phyloP scores from a whole-genome alignment of 92 coral and sea anemone genomes.

The Parazoanthus swiftii region DNA sequence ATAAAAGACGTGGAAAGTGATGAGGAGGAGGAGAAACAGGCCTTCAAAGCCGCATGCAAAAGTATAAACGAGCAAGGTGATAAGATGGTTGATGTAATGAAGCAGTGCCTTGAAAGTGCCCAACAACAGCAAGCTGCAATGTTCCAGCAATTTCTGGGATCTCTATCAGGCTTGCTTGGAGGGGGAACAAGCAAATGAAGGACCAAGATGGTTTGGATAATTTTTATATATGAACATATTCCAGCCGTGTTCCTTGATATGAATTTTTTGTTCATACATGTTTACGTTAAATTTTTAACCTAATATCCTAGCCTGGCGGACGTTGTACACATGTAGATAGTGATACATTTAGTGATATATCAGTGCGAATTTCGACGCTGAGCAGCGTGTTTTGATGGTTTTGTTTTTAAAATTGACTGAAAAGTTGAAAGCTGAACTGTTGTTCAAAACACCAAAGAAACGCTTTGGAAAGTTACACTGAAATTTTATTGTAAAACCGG shows the following conservation, averaged over 20 bases:
- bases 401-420: background rate
- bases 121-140: constrained; percentile 24
- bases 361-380: constrained; percentile 10
- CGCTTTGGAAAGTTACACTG: background rate
- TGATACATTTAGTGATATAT: constrained; percentile 5
- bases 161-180: constrained; percentile 6
- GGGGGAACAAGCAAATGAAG: background rate
- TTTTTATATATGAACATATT: constrained; percentile 2
- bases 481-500: too few species aligned
- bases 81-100: constrained; percentile 27
- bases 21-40: constrained; percentile 32
- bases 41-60: constrained; percentile 22
- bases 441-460: constrained; percentile 11
- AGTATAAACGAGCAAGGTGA: constrained; percentile 19
- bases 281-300: constrained; percentile 5
- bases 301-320: constrained; percentile 9
- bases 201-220: background rate
- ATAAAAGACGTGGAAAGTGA: constrained; percentile 27
- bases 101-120: constrained; percentile 22
- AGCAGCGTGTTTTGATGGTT: constrained; percentile 8
- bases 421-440: constrained; percentile 3
- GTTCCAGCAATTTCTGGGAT: constrained; percentile 14
- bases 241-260: constrained; percentile 3
- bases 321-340: constrained; percentile 8
- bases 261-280: constrained; percentile 5